These are phyloP conservation scores for Brachionus paranguensis DNA, from an alignment of 1,140 invertebrate species.

Conservation along the genomic window DNA sequence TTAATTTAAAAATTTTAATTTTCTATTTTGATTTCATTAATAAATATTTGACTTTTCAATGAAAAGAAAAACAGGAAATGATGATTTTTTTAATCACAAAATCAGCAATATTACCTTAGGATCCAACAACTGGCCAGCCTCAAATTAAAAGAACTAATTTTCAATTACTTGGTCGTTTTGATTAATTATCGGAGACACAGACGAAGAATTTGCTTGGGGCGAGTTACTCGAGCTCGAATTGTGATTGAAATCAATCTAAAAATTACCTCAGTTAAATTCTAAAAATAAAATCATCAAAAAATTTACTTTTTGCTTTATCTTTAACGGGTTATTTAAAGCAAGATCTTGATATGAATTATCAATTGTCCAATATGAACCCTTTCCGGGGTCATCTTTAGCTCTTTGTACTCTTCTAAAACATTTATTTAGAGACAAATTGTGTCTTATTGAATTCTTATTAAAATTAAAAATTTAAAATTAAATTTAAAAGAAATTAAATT, in stretches of 20 bases:
- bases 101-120: no score
- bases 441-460: slow-evolving; percentile 11
- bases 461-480: not conserved
- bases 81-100: no score
- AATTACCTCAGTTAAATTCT: not conserved
- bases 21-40: no score
- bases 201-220: not conserved
- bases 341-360: slow-evolving; percentile 43
- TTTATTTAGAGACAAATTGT: slow-evolving; percentile 38
- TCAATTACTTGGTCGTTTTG: not conserved
- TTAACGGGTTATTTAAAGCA: not conserved
- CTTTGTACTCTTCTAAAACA: slow-evolving; percentile 36
- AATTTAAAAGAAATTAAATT: not conserved
- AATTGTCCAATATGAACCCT: slow-evolving; percentile 55
- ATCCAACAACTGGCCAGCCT: no score
- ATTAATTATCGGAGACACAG: not conserved
- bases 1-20: no score
- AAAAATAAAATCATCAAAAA: not conserved
- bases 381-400: slow-evolving; percentile 24
- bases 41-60: no score
- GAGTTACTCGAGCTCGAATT: slow-evolving; percentile 6
- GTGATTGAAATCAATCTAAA: not conserved
- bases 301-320: slow-evolving; percentile 28
- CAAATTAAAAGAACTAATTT: not conserved
- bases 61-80: no score